Percentiles rank a stretch among this genome's conserved stretches.
Conservation (phyloP, 1,140 invertebrate species). For the Stegodyphus dumicola region DNA sequence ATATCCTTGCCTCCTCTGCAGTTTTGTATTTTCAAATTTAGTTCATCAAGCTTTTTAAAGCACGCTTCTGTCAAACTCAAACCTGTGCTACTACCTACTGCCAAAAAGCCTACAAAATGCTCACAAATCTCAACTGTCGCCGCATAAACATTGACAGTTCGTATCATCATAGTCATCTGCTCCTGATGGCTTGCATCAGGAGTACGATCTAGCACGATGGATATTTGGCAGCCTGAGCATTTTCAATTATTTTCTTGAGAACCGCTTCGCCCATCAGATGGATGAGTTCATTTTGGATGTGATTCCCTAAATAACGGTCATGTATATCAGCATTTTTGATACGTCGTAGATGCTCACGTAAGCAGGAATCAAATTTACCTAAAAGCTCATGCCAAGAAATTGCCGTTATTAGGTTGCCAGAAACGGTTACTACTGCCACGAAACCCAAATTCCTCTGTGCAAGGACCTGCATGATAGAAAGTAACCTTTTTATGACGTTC, state of each 20-base stretch:
- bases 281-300: neutral
- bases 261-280: neutral
- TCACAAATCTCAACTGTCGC: neutral
- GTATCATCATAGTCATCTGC: neutral
- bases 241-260: neutral
- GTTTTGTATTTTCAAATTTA: neutral
- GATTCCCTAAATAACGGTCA: neutral
- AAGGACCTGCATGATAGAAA: neutral
- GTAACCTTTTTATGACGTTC: neutral
- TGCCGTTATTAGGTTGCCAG: neutral
- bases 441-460: neutral
- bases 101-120: neutral
- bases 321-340: neutral
- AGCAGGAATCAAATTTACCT: neutral
- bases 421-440: neutral
- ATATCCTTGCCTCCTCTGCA: neutral
- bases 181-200: constrained; percentile 13
- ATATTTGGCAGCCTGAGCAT: neutral
- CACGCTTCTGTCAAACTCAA: neutral
- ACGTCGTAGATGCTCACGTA: neutral
- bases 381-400: neutral
- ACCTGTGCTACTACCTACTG: neutral
- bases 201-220: neutral
- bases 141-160: neutral
- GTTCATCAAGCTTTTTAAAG: neutral